phyloP scores from a whole-genome alignment of 2,113 vertebrate species.

The Scartelaos histophorus region DNA sequence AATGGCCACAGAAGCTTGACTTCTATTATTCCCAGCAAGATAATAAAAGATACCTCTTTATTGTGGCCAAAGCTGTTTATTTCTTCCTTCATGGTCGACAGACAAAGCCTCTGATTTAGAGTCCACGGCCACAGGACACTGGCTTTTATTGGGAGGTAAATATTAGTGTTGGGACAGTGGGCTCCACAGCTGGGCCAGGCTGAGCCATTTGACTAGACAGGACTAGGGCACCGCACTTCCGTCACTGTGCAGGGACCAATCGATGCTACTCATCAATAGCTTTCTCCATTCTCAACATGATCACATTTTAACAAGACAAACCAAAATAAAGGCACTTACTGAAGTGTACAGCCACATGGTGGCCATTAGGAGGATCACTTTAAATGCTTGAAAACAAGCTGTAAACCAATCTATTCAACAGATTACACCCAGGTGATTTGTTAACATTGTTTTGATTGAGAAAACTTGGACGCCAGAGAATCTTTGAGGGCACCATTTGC shows the following conservation, averaged over 20 bases:
- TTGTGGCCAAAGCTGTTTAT: conserved; percentile 48
- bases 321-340: conserved; percentile 25
- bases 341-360: conserved; percentile 20
- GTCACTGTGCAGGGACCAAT: conserved; percentile 39
- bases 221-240: conserved; percentile 6
- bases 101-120: conserved; percentile 59
- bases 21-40: conserved; percentile 17
- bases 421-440: not conserved
- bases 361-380: not conserved
- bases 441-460: not conserved
- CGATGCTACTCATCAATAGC: conserved; percentile 53
- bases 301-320: conserved; percentile 45
- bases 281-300: conserved; percentile 23
- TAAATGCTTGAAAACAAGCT: conserved; percentile 6
- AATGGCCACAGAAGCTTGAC: conserved; percentile 14
- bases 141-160: conserved; percentile 67
- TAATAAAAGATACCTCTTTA: conserved; percentile 56
- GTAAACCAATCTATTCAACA: not conserved
- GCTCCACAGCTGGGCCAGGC: conserved; percentile 32
- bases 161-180: conserved; percentile 48
- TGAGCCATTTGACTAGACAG: conserved; percentile 11
- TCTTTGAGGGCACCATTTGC: not conserved
- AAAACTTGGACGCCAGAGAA: not conserved
- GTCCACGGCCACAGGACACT: conserved; percentile 25
- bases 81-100: conserved; percentile 48